Percentiles rank a stretch among this genome's conserved stretches.
Evolutionary conservation across 2,888 invertebrate genomes (phyloP).

Genomic region (Byasa hedistus): DNA sequence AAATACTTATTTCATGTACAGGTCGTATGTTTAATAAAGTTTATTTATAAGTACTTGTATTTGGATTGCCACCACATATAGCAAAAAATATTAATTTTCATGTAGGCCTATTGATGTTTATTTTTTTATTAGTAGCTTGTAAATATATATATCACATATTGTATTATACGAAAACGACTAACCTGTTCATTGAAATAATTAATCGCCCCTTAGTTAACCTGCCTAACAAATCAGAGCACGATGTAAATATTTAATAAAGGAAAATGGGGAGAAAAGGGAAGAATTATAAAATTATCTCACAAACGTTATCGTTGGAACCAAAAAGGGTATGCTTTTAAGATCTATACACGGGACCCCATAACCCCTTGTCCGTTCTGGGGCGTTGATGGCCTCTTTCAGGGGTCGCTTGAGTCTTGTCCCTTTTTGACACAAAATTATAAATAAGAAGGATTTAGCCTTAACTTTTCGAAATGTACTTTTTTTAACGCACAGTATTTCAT

Average conservation of each 20-base stretch:
- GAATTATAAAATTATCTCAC: conserved; percentile 74
- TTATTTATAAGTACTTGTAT: too few species aligned
- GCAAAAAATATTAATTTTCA: too few species aligned
- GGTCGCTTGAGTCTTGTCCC: conserved; percentile 45
- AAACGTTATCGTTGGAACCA: conserved; percentile 65
- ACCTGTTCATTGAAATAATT: conserved; percentile 50
- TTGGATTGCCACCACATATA: too few species aligned
- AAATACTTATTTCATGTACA: too few species aligned
- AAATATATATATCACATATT: neutral
- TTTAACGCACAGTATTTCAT: neutral
- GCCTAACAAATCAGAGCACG: conserved; percentile 60
- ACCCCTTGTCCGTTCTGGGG: conserved; percentile 32
- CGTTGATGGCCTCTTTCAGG: conserved; percentile 50
- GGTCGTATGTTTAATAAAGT: too few species aligned
- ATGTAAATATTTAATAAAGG: conserved; percentile 70
- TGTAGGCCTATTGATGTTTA: too few species aligned
- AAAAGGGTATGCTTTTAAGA: conserved; percentile 66
- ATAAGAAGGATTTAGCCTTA: conserved; percentile 12
- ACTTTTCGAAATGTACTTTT: neutral
- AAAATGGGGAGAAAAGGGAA: conserved; percentile 74
- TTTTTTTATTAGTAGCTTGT: neutral
- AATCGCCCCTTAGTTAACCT: conserved; percentile 56
- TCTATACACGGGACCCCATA: conserved; percentile 49
- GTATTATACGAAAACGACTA: neutral
- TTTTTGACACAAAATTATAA: conserved; percentile 23